Base-by-base conservation (phyloP, 2,797 vertebrate species). In the Lutjanus campechanus region DNA sequence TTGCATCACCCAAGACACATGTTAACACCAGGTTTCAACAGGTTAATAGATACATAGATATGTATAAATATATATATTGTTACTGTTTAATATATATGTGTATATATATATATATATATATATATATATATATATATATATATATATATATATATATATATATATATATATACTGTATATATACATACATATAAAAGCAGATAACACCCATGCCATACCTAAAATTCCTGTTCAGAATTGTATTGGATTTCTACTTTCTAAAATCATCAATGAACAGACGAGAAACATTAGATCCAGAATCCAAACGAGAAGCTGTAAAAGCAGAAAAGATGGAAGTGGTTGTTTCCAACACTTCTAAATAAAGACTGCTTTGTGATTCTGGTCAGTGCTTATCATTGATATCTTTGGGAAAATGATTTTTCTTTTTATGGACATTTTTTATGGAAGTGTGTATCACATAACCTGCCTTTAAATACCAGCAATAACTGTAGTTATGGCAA, bases 161-260 rank as follows among this genome's bases (percentile, higher is more conserved):
- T n/a, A n/a, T n/a, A n/a, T n/a, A n/a, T n/a, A n/a, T n/a, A n/a
- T n/a, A n/a, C n/a, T n/a, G n/a, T n/a, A n/a, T n/a, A n/a, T n/a
- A n/a, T n/a, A n/a, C n/a, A n/a, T n/a, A n/a, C n/a, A n/a, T n/a
- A n/a, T n/a, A n/a, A n/a, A n/a, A n/a, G 22, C 11, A 50, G 56
- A 60, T 47, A 46, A 54, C 19, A 59, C 41, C 1, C 65, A 81
- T 68, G 70, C 56, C 3, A 8, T 58, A n/a, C 7, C 36, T 56
- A 43, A 19, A 19, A 25, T 36, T 49, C 15, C 11, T 84, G 83
- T 73, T 84, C 79, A 80, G 3, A 25, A 25, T 25, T 25, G 25
- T 25, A 25, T 59, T 43, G n/a, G 25, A 49, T 49, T 49, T 47
- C 46, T 40, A 19, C 20, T 68, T 56, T 44, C 17, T 12, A 73